Evolutionary conservation across 2,113 vertebrate species (phyloP).

Genomic region (Prunella fulvescens): DNA sequence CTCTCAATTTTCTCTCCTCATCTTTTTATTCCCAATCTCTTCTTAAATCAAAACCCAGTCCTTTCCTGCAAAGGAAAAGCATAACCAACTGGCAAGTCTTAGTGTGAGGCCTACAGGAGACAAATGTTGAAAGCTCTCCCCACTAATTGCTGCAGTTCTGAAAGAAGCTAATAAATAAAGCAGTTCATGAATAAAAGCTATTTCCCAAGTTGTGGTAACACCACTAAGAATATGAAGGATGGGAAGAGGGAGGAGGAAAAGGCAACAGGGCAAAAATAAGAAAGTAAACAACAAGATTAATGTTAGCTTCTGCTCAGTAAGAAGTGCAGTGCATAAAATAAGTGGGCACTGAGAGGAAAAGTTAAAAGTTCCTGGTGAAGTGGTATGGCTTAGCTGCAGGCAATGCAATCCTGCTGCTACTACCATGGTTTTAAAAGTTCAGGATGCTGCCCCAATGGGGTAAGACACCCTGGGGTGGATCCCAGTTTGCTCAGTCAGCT

Average conservation of each 20-base stretch:
- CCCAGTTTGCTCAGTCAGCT: fast-evolving
- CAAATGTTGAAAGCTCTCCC: background rate
- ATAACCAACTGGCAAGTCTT: background rate
- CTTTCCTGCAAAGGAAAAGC: background rate
- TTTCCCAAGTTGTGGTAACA: background rate
- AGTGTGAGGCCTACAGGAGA: background rate
- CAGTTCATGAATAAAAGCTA: background rate
- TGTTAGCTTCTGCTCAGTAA: background rate
- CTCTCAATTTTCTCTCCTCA: background rate
- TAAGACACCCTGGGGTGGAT: background rate
- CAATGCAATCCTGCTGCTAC: background rate
- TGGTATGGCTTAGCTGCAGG: background rate
- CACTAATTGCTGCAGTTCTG: background rate
- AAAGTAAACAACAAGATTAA: background rate
- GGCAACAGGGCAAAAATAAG: background rate
- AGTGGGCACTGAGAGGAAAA: background rate
- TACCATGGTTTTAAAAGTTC: background rate
- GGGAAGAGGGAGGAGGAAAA: background rate
- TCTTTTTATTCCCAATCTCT: background rate
- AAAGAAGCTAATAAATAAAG: slow-evolving; percentile 25
- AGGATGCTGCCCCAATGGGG: background rate
- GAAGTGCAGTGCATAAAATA: background rate
- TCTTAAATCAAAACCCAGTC: background rate
- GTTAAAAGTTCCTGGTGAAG: background rate
- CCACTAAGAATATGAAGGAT: background rate